Conservation (phyloP, 2,888 invertebrate genomes). For the Microctonus aethiopoides region DNA sequence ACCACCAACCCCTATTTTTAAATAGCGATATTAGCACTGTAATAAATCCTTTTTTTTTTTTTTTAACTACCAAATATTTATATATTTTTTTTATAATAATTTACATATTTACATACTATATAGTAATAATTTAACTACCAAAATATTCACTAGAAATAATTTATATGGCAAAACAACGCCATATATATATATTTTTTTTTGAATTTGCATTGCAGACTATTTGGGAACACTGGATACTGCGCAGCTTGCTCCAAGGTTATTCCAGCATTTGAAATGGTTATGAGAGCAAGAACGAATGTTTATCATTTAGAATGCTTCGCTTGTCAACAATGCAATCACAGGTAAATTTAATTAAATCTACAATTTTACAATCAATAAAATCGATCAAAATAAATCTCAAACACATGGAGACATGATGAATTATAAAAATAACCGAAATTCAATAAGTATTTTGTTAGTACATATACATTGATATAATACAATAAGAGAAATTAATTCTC, state of each 20-base stretch:
- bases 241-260: slow-evolving; percentile 93
- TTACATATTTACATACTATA: too few relatives aligned
- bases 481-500: slow-evolving; percentile 18
- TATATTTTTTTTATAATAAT: too few relatives aligned
- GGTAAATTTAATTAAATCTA: slow-evolving; percentile 70
- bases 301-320: slow-evolving; percentile 95
- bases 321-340: slow-evolving; percentile 94
- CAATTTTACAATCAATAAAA: background rate
- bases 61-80: too few relatives aligned
- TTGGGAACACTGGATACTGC: slow-evolving; percentile 90
- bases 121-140: too few relatives aligned
- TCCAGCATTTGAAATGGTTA: slow-evolving; percentile 95
- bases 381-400: too few relatives aligned
- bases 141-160: too few relatives aligned
- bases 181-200: slow-evolving; percentile 3
- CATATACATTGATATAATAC: background rate
- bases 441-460: background rate
- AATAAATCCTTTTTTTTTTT: too few relatives aligned
- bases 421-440: background rate
- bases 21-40: too few relatives aligned
- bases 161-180: too few relatives aligned
- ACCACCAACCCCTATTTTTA: too few relatives aligned
- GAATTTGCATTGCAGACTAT: slow-evolving; percentile 74
- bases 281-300: slow-evolving; percentile 91
- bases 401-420: too few relatives aligned